phyloP scores from a whole-genome alignment of 2,797 vertebrate species.

The Cirrhinus molitorella region DNA sequence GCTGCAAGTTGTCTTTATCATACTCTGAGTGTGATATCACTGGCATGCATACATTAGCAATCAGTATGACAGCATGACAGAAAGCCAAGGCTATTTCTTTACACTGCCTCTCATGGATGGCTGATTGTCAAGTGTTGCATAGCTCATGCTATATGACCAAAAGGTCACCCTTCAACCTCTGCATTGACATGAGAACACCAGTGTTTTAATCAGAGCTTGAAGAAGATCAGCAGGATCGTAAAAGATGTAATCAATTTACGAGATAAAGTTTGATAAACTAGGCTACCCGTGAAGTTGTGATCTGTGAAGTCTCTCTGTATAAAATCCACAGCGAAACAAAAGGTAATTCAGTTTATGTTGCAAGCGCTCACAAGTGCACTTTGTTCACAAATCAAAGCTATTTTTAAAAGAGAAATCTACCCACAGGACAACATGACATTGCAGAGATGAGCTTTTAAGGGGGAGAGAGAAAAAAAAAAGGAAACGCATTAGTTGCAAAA shows the following conservation, averaged over 20 bases:
- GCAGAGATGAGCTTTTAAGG: neutral
- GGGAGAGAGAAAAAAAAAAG: neutral
- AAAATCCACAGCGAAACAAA: neutral
- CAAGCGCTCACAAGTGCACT: neutral
- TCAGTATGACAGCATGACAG: slow-evolving; percentile 48
- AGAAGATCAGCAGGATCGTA: neutral
- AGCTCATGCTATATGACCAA: slow-evolving; percentile 1
- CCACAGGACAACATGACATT: slow-evolving; percentile 32
- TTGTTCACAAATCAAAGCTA: slow-evolving; percentile 13
- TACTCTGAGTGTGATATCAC: slow-evolving; percentile 28
- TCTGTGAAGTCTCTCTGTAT: neutral
- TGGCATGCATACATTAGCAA: slow-evolving; percentile 48
- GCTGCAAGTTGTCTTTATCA: slow-evolving; percentile 38
- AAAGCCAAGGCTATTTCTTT: slow-evolving; percentile 12
- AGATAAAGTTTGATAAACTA: slow-evolving; percentile 11
- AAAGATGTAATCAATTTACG: slow-evolving; percentile 1
- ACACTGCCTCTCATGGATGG: slow-evolving; percentile 4
- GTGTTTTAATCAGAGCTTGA: neutral
- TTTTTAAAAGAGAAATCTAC: neutral
- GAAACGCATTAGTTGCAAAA: slow-evolving; percentile 11
- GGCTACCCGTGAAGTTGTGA: neutral
- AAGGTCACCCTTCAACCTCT: slow-evolving; percentile 18
- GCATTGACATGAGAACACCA: neutral
- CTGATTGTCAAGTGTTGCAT: slow-evolving; percentile 45
- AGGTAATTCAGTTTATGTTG: slow-evolving; percentile 10